Evolutionary conservation across 2,888 invertebrate genomes (phyloP).

Genomic region (Noctua janthe): DNA sequence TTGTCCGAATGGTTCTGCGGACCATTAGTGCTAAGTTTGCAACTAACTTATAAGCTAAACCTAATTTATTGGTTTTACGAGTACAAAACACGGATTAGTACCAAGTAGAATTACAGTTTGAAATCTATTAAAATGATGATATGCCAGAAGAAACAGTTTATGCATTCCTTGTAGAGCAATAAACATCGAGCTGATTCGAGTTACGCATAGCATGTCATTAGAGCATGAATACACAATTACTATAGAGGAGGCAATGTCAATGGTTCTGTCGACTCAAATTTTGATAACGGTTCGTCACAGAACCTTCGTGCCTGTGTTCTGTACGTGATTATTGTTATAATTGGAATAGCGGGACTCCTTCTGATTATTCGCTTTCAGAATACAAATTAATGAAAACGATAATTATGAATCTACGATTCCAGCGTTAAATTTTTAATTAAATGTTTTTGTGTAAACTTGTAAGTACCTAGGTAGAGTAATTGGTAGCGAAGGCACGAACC

Average conservation of each 20-base stretch:
- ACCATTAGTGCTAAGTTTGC: not conserved
- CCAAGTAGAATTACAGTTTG: not conserved
- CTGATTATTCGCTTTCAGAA: constrained; percentile 63
- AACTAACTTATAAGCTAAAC: not conserved
- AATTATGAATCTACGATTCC: constrained; percentile 57
- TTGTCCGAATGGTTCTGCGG: not conserved
- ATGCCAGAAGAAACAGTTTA: constrained; percentile 13
- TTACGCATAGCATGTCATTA: constrained; percentile 22
- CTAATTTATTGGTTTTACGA: not conserved
- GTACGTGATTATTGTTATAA: constrained; percentile 74
- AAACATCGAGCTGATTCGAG: constrained; percentile 3
- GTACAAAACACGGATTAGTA: not conserved
- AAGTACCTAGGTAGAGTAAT: constrained; percentile 24
- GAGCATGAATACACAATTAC: constrained; percentile 54
- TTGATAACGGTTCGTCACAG: constrained; percentile 65
- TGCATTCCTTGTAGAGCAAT: constrained; percentile 24
- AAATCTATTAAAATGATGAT: not conserved
- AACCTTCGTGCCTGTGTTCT: constrained; percentile 58
- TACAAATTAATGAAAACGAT: constrained; percentile 66
- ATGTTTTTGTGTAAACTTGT: constrained; percentile 47
- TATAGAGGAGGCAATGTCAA: constrained; percentile 44
- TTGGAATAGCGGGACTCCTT: constrained; percentile 65
- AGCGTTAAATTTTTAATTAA: constrained; percentile 57
- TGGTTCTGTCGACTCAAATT: constrained; percentile 60
- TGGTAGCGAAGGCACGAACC: not conserved